Evolutionary conservation across 2,113 vertebrate genomes (phyloP).

Genomic region (Mustela nigripes): DNA sequence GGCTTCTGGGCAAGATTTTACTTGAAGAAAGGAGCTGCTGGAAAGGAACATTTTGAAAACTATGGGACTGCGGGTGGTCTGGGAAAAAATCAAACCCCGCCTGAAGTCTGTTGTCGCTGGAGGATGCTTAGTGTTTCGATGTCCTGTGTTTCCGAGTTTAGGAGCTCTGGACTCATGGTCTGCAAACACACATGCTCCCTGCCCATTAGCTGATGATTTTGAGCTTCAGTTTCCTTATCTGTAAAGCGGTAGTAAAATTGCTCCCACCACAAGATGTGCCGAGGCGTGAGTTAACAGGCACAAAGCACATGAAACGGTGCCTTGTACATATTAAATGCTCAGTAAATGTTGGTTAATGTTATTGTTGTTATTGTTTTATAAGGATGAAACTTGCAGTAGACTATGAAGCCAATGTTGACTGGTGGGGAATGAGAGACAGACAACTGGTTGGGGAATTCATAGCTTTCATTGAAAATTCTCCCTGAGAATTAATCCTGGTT

Average conservation of each 20-base stretch:
- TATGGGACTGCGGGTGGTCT: not conserved
- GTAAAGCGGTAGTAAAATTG: not conserved
- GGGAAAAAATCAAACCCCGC: not conserved
- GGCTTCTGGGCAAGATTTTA: not conserved
- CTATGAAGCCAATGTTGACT: not conserved
- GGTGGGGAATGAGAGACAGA: not conserved
- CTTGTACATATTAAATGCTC: not conserved
- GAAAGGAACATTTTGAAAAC: not conserved
- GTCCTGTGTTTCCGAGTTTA: not conserved
- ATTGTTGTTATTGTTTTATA: not conserved
- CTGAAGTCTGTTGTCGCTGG: not conserved
- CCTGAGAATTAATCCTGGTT: not conserved
- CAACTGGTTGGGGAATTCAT: not conserved
- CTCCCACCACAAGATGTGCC: not conserved
- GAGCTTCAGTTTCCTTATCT: constrained; percentile 7
- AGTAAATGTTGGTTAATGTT: not conserved
- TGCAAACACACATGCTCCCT: not conserved
- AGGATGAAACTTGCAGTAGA: not conserved
- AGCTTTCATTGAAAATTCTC: not conserved
- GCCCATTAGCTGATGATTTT: not conserved
- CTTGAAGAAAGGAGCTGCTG: not conserved
- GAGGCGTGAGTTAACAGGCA: not conserved
- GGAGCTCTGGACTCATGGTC: not conserved
- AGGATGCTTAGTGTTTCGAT: not conserved
- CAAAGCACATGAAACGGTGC: not conserved